These are phyloP conservation scores for Pheosia gnoma DNA, from an alignment of 2,888 invertebrate species.

Conservation along the genomic window DNA sequence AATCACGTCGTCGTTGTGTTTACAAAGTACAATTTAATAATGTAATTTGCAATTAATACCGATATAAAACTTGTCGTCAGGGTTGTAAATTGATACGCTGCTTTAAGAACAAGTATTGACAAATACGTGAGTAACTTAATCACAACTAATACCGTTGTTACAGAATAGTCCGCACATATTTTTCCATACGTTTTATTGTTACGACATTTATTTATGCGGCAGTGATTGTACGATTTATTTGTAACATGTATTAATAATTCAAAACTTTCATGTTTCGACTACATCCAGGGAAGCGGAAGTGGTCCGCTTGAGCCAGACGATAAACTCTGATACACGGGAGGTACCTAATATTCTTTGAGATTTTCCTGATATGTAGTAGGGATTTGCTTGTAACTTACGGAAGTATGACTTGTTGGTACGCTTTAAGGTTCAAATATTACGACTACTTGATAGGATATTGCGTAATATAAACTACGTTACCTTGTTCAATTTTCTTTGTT, in stretches of 20 bases:
- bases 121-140: constrained; percentile 8
- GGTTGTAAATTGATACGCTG: too few relatives aligned
- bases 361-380: background rate
- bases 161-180: too few relatives aligned
- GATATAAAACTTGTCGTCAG: too few relatives aligned
- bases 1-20: too few relatives aligned
- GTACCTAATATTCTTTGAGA: constrained; percentile 1
- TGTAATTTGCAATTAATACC: too few relatives aligned
- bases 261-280: constrained; percentile 11
- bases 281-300: constrained; percentile 8
- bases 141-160: too few relatives aligned
- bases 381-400: background rate
- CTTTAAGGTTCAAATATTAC: background rate
- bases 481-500: too few relatives aligned
- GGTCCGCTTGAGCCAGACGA: constrained; percentile 19
- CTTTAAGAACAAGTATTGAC: constrained; percentile 29
- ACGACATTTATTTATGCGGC: constrained; percentile 18
- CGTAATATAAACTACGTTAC: background rate
- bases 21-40: too few relatives aligned
- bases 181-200: constrained; percentile 6
- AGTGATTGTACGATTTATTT: background rate
- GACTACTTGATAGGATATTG: background rate
- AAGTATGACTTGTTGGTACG: background rate
- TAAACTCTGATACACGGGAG: constrained; percentile 12
- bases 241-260: constrained; percentile 11